A percentile compares a stretch with the other conserved stretches of the same genome.
phyloP scores from a whole-genome alignment of 2,888 invertebrate species.

The Tethea ocularis region DNA sequence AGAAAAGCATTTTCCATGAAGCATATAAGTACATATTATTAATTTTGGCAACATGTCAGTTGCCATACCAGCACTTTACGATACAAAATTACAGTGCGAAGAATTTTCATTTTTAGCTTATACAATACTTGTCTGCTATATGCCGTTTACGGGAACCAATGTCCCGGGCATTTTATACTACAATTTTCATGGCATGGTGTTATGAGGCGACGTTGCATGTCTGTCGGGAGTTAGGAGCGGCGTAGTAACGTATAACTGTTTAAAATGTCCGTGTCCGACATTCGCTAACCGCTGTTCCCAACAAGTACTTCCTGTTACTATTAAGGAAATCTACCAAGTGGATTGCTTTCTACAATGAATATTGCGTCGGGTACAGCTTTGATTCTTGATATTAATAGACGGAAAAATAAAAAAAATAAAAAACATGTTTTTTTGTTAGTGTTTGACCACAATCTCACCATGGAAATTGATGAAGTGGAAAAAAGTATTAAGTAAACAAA shows the following conservation, averaged over 20 bases:
- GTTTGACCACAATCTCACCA: too few species aligned
- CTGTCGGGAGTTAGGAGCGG: conserved; percentile 36
- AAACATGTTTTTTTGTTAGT: too few species aligned
- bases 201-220: conserved; percentile 47
- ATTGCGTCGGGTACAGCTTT: not conserved
- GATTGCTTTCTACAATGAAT: not conserved
- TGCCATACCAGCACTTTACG: conserved; percentile 40
- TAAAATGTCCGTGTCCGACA: conserved; percentile 51
- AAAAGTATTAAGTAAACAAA: too few species aligned
- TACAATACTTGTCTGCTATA: conserved; percentile 28
- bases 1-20: not conserved
- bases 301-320: conserved; percentile 18
- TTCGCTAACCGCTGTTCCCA: conserved; percentile 26
- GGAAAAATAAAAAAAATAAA: too few species aligned
- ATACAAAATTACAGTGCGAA: conserved; percentile 45
- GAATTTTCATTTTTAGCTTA: conserved; percentile 42
- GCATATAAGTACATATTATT: conserved; percentile 28
- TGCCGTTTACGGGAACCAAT: conserved; percentile 27
- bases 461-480: too few species aligned
- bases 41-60: conserved; percentile 22
- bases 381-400: too few species aligned
- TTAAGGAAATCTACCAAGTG: conserved; percentile 26
- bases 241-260: conserved; percentile 39
- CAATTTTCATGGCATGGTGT: conserved; percentile 42
- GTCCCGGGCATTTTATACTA: conserved; percentile 23